These are phyloP conservation scores for Sparidentex hasta DNA, from an alignment of 2,797 vertebrate genomes.

Conservation along the genomic window DNA sequence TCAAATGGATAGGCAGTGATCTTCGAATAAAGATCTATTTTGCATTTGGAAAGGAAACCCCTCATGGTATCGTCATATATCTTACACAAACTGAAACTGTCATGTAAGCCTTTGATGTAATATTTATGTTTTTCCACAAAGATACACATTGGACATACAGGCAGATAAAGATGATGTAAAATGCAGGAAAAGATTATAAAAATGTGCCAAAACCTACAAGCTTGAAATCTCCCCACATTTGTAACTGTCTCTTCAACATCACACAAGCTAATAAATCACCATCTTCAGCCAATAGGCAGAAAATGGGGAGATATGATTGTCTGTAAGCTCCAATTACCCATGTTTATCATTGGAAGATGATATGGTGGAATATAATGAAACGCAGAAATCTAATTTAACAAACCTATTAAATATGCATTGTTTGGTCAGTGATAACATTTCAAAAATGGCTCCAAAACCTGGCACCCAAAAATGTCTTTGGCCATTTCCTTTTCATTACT, in stretches of 20 bases:
- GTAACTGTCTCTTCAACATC: background rate
- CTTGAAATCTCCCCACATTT: background rate
- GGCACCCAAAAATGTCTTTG: slow-evolving; percentile 10
- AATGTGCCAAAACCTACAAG: background rate
- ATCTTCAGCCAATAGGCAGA: slow-evolving; percentile 14
- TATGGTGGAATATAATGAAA: slow-evolving; percentile 25
- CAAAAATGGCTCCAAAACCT: slow-evolving; percentile 7
- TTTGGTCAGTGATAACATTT: slow-evolving; percentile 34
- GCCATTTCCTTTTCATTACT: slow-evolving; percentile 45
- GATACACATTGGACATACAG: background rate
- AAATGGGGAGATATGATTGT: slow-evolving; percentile 20
- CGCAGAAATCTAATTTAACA: slow-evolving; percentile 46
- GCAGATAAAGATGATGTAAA: background rate
- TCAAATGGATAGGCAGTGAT: background rate
- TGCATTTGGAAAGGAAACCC: background rate
- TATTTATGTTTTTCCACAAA: background rate
- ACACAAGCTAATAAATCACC: slow-evolving; percentile 9
- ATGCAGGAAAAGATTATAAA: background rate
- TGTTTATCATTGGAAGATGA: slow-evolving; percentile 44
- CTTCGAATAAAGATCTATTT: background rate
- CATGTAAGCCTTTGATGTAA: background rate
- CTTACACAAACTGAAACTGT: background rate
- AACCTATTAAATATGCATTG: slow-evolving; percentile 48
- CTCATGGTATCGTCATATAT: background rate
- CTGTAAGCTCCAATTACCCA: slow-evolving; percentile 12